These are phyloP conservation scores for Platysteira castanea DNA, from an alignment of 2,113 vertebrate species.

Conservation along the genomic window DNA sequence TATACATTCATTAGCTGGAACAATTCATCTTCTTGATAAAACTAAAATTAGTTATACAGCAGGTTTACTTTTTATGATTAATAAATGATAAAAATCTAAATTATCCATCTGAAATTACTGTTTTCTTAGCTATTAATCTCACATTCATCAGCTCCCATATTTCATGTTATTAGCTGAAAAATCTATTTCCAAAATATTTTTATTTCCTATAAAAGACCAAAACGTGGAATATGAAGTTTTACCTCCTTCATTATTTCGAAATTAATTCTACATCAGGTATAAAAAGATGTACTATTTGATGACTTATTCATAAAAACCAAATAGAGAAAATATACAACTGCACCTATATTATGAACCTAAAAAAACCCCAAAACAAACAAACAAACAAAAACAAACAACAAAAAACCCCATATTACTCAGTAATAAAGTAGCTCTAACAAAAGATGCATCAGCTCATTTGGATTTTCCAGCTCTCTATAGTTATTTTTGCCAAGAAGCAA, in stretches of 20 bases:
- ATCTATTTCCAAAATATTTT: conserved; percentile 69
- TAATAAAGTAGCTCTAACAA: conserved; percentile 24
- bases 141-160: conserved; percentile 71
- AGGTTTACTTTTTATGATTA: conserved; percentile 81
- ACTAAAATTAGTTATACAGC: conserved; percentile 80
- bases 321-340: neutral
- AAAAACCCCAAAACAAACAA: neutral
- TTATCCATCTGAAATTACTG: conserved; percentile 77
- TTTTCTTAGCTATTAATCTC: conserved; percentile 75
- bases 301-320: neutral
- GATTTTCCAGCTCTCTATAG: neutral
- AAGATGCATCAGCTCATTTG: conserved; percentile 6
- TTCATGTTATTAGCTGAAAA: conserved; percentile 65
- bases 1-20: conserved; percentile 78
- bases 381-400: neutral
- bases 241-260: conserved; percentile 32
- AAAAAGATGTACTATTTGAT: conserved; percentile 30
- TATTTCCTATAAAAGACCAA: conserved; percentile 49
- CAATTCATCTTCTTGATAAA: conserved; percentile 82
- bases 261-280: conserved; percentile 8
- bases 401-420: neutral
- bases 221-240: conserved; percentile 24
- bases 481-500: conserved; percentile 29
- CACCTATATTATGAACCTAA: neutral
- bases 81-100: conserved; percentile 82